Base-by-base conservation (phyloP, 2,888 invertebrate species). In the Parnassius apollo region DNA sequence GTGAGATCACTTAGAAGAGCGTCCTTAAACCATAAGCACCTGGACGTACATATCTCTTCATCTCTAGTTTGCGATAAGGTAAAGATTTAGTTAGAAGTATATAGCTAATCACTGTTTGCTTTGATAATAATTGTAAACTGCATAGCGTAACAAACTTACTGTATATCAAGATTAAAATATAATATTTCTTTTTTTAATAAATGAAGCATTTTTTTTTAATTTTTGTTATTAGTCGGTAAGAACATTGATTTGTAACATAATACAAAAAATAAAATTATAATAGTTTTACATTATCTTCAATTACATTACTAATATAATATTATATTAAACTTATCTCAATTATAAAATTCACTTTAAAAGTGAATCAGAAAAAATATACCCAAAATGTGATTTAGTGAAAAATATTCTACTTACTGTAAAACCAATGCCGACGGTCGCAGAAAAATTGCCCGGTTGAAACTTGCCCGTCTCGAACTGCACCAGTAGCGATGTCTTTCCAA, bases 401-500 rank as follows among this genome's bases (percentile, higher is more conserved):
- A 51, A 42, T 9, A 45, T 9, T 50, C 53, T 9, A 94, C 96
- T 96, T 89, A 98, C 98, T 93, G 97, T 98, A 81, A 98, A 96
- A 49, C 98, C 98, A 73, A 98, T 98, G 60, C 98, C 98, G 59
- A 98, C 98, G 1, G 98, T 98, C 9, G 98, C 98, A 0, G 98
- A 97, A 86, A 98, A 98, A 73, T 96, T 97, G 8, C 97, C 97
- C 1, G 95, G 93, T 80, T 97, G 96, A 84, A 98, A 98, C 88
- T 95, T 96, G 59, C 97, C 97, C 12, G 97, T 98, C 85, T 98
- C 98, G 83, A 98, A 98, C 91, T 98, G 97, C 44, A 98, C 98
- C 67, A 98, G 92, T 59, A 98, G 93, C 2, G 98, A 98, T 0
- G 98, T 98, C 89, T 98, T 98, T 8, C 98, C 98, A 13, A 98